Base-by-base conservation (phyloP, 2,888 invertebrate genomes). In the Caenorhabditis japonica region DNA sequence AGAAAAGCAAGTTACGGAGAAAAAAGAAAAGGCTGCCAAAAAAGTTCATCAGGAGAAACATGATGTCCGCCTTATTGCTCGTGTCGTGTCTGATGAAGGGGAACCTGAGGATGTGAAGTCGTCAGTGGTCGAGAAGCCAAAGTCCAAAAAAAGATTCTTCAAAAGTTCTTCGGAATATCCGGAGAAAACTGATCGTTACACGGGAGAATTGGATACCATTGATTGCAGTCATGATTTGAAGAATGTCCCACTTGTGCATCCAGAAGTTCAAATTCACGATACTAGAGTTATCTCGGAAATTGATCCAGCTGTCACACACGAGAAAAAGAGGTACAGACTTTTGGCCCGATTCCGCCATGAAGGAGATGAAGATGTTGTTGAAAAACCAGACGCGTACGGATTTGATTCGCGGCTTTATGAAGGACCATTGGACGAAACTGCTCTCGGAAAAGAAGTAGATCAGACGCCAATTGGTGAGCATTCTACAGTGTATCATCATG, bases 281-380 rank as follows among this genome's bases (percentile, higher is more conserved):
- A 33, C 47, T 2, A n/a, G 47, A 33, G 19, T 47, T 1, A 47
- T 47, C 8, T 47, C 47, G 15, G 33, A n/a, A 8, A 33, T n/a
- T 4, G 49, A 60, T 47, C 47, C 47, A 8, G 47, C 36, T 21
- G 62, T 64, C 7, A 44, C 47, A 7, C 33, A 47, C 33, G 47
- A 47, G 33, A 47, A 47, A 19, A 53, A 53, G 25, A 55, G 64
- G n/a, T 72, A 72, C 30, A 59, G 66, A 2, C 27, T 74, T n/a
- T 43, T 68, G 7, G 60, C 60, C 27, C 44, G 75, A 7, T 41
- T 36, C 36, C 46, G 58, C 1, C 76, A 79, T 30, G 70, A 68
- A 30, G 77, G 75, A 38, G 72, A 76, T 36, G 79, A 75, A 53
- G 77, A 77, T 15, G 62, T 55, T 12, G 69, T 60, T 34, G 73